These are phyloP conservation scores for Contarinia nasturtii DNA, from an alignment of 1,140 invertebrate species.

Conservation along the genomic window DNA sequence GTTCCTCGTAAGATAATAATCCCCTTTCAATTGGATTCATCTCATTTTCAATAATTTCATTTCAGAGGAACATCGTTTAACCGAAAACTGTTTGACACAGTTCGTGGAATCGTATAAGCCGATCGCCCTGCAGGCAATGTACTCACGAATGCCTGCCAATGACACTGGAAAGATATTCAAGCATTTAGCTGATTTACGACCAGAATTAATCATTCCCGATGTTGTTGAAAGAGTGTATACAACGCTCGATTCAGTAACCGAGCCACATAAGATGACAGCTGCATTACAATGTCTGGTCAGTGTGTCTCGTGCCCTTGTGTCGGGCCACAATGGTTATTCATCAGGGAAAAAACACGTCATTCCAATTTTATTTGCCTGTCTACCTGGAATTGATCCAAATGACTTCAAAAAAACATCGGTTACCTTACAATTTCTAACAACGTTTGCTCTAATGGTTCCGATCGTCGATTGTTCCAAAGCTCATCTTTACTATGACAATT, in stretches of 20 bases:
- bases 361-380: conserved; percentile 52
- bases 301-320: conserved; percentile 46
- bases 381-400: conserved; percentile 84
- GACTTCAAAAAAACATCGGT: conserved; percentile 69
- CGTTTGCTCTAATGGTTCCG: conserved; percentile 55
- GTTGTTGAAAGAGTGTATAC: conserved; percentile 60
- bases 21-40: neutral
- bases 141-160: conserved; percentile 43
- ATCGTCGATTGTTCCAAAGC: conserved; percentile 69
- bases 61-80: conserved; percentile 48
- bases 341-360: conserved; percentile 66
- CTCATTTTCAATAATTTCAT: neutral
- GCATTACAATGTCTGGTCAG: conserved; percentile 57
- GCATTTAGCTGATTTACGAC: conserved; percentile 55
- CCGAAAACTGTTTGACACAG: conserved; percentile 59
- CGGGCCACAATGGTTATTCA: conserved; percentile 39
- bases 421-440: conserved; percentile 58
- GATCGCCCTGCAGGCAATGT: conserved; percentile 52
- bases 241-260: conserved; percentile 66
- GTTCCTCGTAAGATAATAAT: neutral
- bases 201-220: conserved; percentile 64
- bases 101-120: conserved; percentile 62
- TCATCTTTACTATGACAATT: conserved; percentile 36
- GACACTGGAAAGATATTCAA: conserved; percentile 50
- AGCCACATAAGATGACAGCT: conserved; percentile 67